Percentiles rank a stretch among this genome's conserved stretches.
Evolutionary conservation across 2,113 vertebrate species (phyloP).

Genomic region (Python bivittatus): DNA sequence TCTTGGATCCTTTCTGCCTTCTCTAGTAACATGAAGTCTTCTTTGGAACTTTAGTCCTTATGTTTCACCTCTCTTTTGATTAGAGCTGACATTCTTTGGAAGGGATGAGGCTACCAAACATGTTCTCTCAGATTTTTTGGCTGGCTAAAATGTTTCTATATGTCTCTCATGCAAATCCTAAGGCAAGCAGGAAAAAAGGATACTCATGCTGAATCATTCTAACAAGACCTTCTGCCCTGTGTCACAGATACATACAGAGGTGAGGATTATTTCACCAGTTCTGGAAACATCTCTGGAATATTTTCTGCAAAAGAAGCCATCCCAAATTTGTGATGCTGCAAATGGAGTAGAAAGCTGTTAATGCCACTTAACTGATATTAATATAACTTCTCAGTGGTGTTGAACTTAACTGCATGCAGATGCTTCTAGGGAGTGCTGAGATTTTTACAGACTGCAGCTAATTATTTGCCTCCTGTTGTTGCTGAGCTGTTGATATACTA

Average conservation of each 20-base stretch:
- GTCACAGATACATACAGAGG: neutral
- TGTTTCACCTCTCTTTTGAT: no score
- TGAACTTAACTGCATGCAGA: neutral
- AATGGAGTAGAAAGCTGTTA: neutral
- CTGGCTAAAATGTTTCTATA: no score
- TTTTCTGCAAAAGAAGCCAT: rapidly evolving
- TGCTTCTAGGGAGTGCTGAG: neutral
- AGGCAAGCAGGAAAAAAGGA: neutral
- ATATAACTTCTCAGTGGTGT: neutral
- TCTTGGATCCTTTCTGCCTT: no score
- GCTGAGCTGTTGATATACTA: neutral
- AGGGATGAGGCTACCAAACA: neutral
- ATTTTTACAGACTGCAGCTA: neutral
- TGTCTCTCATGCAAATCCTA: neutral
- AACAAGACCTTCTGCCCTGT: neutral
- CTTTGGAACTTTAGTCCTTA: no score
- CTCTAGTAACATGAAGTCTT: no score
- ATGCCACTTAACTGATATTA: neutral
- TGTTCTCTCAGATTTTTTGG: no score
- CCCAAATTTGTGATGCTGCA: neutral
- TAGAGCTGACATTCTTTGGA: neutral
- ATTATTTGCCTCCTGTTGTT: constrained; percentile 10
- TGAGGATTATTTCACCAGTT: neutral
- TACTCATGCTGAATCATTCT: neutral
- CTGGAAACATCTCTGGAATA: constrained; percentile 11